Conservation (phyloP, 2,113 vertebrate species). For the Cacatua alba region DNA sequence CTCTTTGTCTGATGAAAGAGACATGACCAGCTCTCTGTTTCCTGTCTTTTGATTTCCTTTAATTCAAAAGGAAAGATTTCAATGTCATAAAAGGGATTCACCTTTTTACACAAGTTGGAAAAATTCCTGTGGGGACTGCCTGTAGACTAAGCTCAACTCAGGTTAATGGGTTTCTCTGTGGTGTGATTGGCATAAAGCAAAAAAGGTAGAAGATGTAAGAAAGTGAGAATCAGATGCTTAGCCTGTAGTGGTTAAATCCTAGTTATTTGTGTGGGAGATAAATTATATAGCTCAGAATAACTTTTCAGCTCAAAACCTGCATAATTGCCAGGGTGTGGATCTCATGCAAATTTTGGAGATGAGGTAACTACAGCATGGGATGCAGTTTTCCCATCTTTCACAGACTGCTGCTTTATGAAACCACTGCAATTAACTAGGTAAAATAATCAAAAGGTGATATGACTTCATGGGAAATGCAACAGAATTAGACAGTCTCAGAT, state of each 20-base stretch:
- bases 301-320: neutral
- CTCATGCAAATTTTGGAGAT: neutral
- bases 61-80: neutral
- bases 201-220: neutral
- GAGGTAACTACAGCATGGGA: neutral
- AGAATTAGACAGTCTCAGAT: neutral
- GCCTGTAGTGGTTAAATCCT: neutral
- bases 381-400: neutral
- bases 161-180: neutral
- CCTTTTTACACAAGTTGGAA: neutral
- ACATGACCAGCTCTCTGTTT: neutral
- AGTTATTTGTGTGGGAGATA: neutral
- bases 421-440: neutral
- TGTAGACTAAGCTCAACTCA: neutral
- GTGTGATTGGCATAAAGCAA: neutral
- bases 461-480: neutral
- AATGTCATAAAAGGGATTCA: neutral
- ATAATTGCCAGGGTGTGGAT: neutral
- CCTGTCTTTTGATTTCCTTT: neutral
- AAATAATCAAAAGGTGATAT: neutral
- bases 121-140: neutral
- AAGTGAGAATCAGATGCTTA: neutral
- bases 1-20: neutral
- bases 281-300: neutral
- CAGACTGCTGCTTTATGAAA: neutral